A percentile compares a stretch with the other conserved stretches of the same genome.
phyloP scores from a whole-genome alignment of 1,140 invertebrate species.

The Drosophila dunni region DNA sequence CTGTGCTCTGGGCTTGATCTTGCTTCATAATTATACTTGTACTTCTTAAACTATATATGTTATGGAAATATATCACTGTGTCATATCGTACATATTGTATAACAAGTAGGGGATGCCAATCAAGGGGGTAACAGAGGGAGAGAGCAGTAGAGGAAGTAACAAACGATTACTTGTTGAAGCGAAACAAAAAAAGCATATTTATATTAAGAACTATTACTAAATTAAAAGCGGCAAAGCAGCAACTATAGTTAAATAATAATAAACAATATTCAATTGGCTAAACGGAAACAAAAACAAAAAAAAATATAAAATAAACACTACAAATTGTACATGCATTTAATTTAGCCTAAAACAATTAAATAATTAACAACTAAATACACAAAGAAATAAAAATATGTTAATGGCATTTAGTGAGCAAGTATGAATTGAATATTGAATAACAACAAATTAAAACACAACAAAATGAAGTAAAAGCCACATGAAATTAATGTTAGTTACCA shows the following conservation, averaged over 20 bases:
- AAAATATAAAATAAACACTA: conserved; percentile 54
- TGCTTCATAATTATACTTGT: conserved; percentile 69
- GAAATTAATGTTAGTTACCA: conserved; percentile 63
- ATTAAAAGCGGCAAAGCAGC: conserved; percentile 71
- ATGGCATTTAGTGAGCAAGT: conserved; percentile 61
- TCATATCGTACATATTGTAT: conserved; percentile 82
- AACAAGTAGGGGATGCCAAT: conserved; percentile 58
- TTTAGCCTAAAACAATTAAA: conserved; percentile 61
- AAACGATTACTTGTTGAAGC: conserved; percentile 57
- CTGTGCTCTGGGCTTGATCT: conserved; percentile 46
- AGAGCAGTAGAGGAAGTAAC: conserved; percentile 18
- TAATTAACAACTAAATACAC: conserved; percentile 41
- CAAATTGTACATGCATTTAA: conserved; percentile 82
- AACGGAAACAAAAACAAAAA: too few relatives aligned
- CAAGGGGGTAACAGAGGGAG: conserved; percentile 7
- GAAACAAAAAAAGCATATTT: conserved; percentile 48
- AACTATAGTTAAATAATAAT: conserved; percentile 69
- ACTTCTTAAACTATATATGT: conserved; percentile 67
- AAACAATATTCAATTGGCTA: conserved; percentile 56
- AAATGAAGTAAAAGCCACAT: conserved; percentile 23
- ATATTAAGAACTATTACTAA: conserved; percentile 60
- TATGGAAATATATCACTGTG: conserved; percentile 80
- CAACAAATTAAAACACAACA: conserved; percentile 37
- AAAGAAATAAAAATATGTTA: conserved; percentile 47
- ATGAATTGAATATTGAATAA: conserved; percentile 56